phyloP scores from a whole-genome alignment of 2,113 vertebrate genomes.

The Etheostoma spectabile region DNA sequence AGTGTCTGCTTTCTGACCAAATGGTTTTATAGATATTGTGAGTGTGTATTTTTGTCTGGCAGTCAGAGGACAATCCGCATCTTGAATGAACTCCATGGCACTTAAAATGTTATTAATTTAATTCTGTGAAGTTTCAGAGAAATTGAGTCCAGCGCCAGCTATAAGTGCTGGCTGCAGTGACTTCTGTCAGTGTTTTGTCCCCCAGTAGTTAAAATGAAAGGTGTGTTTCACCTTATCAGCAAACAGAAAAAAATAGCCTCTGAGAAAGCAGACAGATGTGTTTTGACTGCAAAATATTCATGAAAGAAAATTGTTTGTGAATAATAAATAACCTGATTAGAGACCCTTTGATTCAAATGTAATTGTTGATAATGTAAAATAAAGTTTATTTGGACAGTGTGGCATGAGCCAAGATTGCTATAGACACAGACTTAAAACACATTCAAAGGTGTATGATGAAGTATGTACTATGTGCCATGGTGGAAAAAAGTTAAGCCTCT shows the following conservation, averaged over 20 bases:
- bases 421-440: neutral
- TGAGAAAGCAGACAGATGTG: constrained; percentile 33
- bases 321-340: constrained; percentile 36
- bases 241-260: constrained; percentile 49
- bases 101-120: constrained; percentile 40
- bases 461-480: neutral
- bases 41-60: constrained; percentile 28
- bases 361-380: constrained; percentile 12
- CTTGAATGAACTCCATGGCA: constrained; percentile 41
- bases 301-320: constrained; percentile 12
- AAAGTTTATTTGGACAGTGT: neutral
- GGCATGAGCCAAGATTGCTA: neutral
- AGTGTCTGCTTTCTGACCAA: constrained; percentile 32
- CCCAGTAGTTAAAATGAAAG: constrained; percentile 49
- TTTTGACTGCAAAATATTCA: constrained; percentile 34
- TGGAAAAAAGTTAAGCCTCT: neutral
- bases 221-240: constrained; percentile 46
- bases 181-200: constrained; percentile 46
- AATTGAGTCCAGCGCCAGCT: constrained; percentile 2
- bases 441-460: neutral
- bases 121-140: constrained; percentile 39
- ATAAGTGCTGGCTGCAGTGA: constrained; percentile 39
- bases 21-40: constrained; percentile 34
- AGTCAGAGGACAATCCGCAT: constrained; percentile 42
- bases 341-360: constrained; percentile 37